Percentiles rank a stretch among this genome's conserved stretches.
Evolutionary conservation across 2,113 vertebrate genomes (phyloP).

Genomic region (Eubucco bourcierii): DNA sequence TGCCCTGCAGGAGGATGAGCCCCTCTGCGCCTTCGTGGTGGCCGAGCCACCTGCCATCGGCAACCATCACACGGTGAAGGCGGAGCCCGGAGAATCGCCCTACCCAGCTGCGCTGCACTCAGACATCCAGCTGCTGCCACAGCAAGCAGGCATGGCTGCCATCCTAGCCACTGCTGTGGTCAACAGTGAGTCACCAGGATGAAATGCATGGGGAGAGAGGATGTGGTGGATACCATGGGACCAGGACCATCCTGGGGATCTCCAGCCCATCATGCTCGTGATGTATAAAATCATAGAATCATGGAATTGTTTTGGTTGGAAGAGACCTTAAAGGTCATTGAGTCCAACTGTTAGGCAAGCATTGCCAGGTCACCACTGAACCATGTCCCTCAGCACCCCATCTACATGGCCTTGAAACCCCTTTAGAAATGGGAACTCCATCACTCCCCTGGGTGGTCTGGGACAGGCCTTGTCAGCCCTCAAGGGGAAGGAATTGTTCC

Average conservation of each 20-base stretch:
- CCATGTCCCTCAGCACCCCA: background rate
- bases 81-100: conserved; percentile 61
- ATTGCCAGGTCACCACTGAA: background rate
- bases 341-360: background rate
- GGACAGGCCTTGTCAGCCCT: no score
- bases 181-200: conserved; percentile 84
- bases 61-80: conserved; percentile 73
- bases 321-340: background rate
- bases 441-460: no score
- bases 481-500: no score
- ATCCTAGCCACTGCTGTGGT: conserved; percentile 93
- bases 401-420: background rate
- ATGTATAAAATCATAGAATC: background rate
- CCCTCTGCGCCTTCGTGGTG: conserved; percentile 69
- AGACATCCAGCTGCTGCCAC: conserved; percentile 94
- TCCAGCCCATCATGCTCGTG: rapidly evolving
- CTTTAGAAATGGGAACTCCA: background rate
- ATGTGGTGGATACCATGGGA: rapidly evolving
- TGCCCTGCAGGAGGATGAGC: conserved; percentile 71
- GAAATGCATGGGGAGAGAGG: rapidly evolving
- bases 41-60: conserved; percentile 56
- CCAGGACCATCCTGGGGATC: rapidly evolving
- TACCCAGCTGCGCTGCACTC: conserved; percentile 75
- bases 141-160: conserved; percentile 97
- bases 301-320: background rate